Conservation (phyloP, 1,140 invertebrate genomes). For the Saxidomus purpurata region DNA sequence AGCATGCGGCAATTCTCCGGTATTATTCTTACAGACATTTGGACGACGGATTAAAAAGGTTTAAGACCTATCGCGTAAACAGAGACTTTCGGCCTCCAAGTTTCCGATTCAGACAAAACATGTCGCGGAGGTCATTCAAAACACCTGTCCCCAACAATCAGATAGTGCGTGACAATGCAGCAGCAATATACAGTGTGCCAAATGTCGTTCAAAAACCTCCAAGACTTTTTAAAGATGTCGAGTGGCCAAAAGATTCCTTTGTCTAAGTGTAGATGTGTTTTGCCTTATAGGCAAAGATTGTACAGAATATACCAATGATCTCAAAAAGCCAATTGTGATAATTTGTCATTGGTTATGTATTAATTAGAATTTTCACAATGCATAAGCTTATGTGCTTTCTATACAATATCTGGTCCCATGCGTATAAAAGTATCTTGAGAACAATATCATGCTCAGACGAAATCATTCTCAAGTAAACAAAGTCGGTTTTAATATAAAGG, state of each 20-base stretch:
- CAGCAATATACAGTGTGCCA: conserved; percentile 31
- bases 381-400: no score
- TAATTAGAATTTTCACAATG: no score
- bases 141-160: neutral
- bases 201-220: conserved; percentile 28
- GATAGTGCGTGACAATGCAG: neutral
- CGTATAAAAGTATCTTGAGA: no score
- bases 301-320: no score
- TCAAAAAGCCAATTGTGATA: no score
- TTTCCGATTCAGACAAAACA: neutral
- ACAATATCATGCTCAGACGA: no score
- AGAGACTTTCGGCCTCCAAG: conserved; percentile 15
- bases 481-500: no score
- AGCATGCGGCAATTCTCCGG: conserved; percentile 52
- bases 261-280: neutral
- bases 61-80: conserved; percentile 44
- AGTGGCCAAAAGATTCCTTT: conserved; percentile 51
- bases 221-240: neutral
- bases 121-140: neutral
- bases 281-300: no score
- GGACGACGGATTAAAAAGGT: conserved; percentile 44
- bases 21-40: conserved; percentile 62
- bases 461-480: no score
- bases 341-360: no score
- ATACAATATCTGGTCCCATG: no score